A percentile compares a stretch with the other conserved stretches of the same genome.
phyloP scores from a whole-genome alignment of 2,888 invertebrate species.

The Torymus tubicola region DNA sequence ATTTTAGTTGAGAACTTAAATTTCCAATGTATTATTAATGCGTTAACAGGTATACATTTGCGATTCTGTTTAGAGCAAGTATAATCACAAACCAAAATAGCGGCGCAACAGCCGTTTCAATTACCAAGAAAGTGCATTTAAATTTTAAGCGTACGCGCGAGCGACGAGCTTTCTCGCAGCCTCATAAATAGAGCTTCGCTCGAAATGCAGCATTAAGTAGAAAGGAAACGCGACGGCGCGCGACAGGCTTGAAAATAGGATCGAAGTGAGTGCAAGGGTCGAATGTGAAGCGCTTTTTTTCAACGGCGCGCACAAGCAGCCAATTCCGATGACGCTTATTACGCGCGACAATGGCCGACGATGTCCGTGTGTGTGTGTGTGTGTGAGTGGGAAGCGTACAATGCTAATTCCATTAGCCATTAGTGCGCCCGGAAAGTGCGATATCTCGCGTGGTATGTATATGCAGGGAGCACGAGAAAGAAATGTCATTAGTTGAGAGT shows the following conservation, averaged over 20 bases:
- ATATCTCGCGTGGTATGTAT: background rate
- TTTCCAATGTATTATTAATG: no score
- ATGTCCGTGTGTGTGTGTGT: background rate
- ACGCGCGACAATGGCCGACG: background rate
- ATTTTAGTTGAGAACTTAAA: no score
- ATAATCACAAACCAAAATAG: background rate
- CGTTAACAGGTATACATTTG: slow-evolving; percentile 14
- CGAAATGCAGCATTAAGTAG: no score
- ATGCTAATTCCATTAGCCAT: slow-evolving; percentile 58
- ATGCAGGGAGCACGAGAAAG: slow-evolving; percentile 2
- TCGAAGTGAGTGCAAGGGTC: no score
- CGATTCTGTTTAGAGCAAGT: slow-evolving; percentile 8
- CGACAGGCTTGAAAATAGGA: no score
- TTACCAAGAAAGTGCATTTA: slow-evolving; percentile 41
- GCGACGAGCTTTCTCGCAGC: background rate
- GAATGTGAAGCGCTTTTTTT: slow-evolving; percentile 3
- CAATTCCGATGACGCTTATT: background rate
- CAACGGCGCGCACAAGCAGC: background rate
- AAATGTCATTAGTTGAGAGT: slow-evolving; percentile 18
- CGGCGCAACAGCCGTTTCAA: slow-evolving; percentile 15
- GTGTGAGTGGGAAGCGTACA: slow-evolving; percentile 11
- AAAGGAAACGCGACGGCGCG: no score
- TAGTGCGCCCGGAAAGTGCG: background rate
- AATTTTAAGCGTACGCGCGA: slow-evolving; percentile 27
- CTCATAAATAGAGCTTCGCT: slow-evolving; percentile 16